Evolutionary conservation across 1,140 invertebrate species (phyloP).

Genomic region (Potamilus streckersoni): DNA sequence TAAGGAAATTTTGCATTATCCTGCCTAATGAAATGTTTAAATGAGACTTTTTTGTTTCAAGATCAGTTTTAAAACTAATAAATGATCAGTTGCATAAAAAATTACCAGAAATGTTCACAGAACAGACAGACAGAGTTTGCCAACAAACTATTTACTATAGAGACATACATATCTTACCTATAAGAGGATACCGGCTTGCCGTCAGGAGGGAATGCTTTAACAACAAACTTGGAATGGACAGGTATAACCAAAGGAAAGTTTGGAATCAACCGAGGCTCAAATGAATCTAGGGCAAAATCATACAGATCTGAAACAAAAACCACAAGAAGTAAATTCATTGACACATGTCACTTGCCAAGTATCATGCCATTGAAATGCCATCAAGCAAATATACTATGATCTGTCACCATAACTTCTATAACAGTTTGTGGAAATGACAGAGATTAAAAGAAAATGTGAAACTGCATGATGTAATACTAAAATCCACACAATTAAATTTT

Average conservation of each 20-base stretch:
- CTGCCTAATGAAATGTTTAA: too few species aligned
- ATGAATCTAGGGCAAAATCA: conserved; percentile 69
- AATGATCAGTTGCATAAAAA: background rate
- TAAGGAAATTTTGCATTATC: too few species aligned
- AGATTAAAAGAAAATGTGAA: too few species aligned
- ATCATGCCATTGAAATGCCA: too few species aligned
- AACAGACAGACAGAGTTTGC: background rate
- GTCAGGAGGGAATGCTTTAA: conserved; percentile 75
- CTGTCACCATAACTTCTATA: too few species aligned
- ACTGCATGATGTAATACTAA: too few species aligned
- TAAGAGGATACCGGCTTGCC: conserved; percentile 65
- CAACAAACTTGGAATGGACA: conserved; percentile 73
- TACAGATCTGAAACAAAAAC: conserved; percentile 72
- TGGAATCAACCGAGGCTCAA: conserved; percentile 70
- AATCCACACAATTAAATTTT: too few species aligned
- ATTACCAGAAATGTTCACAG: background rate
- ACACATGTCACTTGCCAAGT: too few species aligned
- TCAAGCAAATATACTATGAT: too few species aligned
- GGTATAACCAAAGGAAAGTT: conserved; percentile 73
- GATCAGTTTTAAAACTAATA: background rate
- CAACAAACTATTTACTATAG: background rate
- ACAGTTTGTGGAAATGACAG: too few species aligned
- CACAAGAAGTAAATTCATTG: background rate
- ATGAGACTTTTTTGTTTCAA: too few species aligned
- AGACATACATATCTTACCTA: conserved; percentile 48